phyloP scores from a whole-genome alignment of 2,888 invertebrate species.

The Pyrrhosoma nymphula region DNA sequence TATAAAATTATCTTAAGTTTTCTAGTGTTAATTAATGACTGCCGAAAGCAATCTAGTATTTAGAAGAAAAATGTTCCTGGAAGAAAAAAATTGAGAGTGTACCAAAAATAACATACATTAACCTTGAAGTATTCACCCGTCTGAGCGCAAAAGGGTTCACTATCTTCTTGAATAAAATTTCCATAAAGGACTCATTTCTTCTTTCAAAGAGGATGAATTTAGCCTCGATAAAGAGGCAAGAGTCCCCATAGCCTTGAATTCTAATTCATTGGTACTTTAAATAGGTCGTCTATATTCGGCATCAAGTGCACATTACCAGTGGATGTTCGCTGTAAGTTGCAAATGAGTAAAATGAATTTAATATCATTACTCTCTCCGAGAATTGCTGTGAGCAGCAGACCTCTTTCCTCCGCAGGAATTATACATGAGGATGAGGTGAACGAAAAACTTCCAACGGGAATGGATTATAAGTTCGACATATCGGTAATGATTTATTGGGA shows the following conservation, averaged over 20 bases:
- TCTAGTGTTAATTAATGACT: no score
- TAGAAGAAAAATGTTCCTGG: no score
- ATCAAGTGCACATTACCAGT: background rate
- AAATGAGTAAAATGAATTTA: background rate
- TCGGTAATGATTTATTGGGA: no score
- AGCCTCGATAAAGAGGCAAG: background rate
- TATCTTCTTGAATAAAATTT: background rate
- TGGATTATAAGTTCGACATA: no score
- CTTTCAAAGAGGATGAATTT: background rate
- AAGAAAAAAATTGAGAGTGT: background rate
- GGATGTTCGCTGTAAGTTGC: background rate
- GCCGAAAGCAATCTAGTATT: no score
- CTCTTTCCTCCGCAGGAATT: no score
- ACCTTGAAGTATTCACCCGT: background rate
- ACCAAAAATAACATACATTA: background rate
- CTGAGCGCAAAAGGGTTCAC: background rate
- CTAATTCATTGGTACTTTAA: background rate
- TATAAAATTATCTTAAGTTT: no score
- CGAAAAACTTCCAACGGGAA: no score
- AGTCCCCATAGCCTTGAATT: background rate
- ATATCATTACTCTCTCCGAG: no score
- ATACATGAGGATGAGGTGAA: no score
- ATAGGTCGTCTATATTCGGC: background rate
- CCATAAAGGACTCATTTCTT: background rate
- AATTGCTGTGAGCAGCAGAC: no score